These are phyloP conservation scores for Chaenocephalus aceratus DNA, from an alignment of 2,113 vertebrate genomes.

Conservation along the genomic window DNA sequence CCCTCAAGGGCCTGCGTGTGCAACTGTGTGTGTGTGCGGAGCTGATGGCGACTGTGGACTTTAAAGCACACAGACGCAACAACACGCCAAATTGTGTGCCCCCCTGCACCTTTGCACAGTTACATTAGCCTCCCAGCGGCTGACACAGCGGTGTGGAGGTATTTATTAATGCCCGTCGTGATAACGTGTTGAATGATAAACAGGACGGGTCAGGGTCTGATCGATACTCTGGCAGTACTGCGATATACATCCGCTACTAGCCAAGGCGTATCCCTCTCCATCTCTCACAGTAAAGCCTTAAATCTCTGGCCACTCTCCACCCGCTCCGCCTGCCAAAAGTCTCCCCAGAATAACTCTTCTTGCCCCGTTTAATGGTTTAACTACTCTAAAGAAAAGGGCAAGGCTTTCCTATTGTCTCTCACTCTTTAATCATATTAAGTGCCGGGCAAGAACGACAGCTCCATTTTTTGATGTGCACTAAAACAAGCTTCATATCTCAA, in stretches of 20 bases:
- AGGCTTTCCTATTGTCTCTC: slow-evolving; percentile 50
- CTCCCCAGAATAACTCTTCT: slow-evolving; percentile 67
- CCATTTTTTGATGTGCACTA: slow-evolving; percentile 51
- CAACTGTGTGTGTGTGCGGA: slow-evolving; percentile 32
- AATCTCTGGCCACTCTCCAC: slow-evolving; percentile 58
- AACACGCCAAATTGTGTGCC: neutral
- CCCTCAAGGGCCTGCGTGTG: slow-evolving; percentile 54
- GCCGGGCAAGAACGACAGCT: slow-evolving; percentile 59
- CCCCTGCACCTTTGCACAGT: slow-evolving; percentile 8
- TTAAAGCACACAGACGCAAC: slow-evolving; percentile 10
- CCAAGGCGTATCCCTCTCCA: slow-evolving; percentile 4
- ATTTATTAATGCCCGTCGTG: slow-evolving; percentile 23
- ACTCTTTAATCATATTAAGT: slow-evolving; percentile 80
- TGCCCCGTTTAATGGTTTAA: slow-evolving; percentile 72
- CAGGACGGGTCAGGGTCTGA: slow-evolving; percentile 39
- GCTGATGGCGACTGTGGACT: slow-evolving; percentile 16
- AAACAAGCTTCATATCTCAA: slow-evolving; percentile 57
- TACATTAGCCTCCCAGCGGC: slow-evolving; percentile 11
- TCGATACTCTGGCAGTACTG: slow-evolving; percentile 37
- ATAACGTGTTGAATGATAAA: slow-evolving; percentile 53
- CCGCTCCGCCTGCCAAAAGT: slow-evolving; percentile 59
- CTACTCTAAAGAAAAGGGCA: slow-evolving; percentile 65
- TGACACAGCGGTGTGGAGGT: slow-evolving; percentile 13
- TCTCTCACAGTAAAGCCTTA: slow-evolving; percentile 43
- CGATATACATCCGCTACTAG: slow-evolving; percentile 34